A percentile compares a stretch with the other conserved stretches of the same genome.
Evolutionary conservation across 2,888 invertebrate genomes (phyloP).

Genomic region (Serripes groenlandicus): DNA sequence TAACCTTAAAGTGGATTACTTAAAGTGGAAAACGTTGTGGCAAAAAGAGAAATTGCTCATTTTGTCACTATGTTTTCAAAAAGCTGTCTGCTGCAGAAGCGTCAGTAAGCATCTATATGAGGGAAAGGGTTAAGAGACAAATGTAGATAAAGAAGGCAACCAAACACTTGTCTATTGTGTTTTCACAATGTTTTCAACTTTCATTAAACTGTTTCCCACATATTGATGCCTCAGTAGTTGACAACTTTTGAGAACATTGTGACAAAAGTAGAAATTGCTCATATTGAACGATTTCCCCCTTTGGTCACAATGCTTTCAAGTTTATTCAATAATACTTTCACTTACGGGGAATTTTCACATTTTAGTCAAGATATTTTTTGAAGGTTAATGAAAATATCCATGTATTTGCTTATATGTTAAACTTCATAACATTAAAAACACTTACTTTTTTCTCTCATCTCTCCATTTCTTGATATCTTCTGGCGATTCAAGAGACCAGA

Average conservation of each 20-base stretch:
- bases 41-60: too few species aligned
- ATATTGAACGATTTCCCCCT: background rate
- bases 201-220: background rate
- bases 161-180: background rate
- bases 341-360: too few species aligned
- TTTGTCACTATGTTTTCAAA: too few species aligned
- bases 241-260: background rate
- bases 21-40: too few species aligned
- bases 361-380: background rate
- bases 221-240: background rate
- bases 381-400: background rate
- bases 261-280: background rate
- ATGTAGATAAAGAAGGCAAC: too few species aligned
- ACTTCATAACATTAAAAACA: background rate
- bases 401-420: background rate
- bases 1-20: too few species aligned
- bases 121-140: too few species aligned
- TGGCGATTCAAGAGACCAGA: constrained; percentile 91
- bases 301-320: background rate
- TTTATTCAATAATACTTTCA: too few species aligned
- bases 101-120: too few species aligned
- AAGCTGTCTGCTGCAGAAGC: too few species aligned
- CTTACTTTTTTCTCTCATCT: constrained; percentile 91
- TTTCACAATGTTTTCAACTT: background rate
- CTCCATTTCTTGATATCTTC: constrained; percentile 95